phyloP scores from a whole-genome alignment of 2,888 invertebrate species.

The Harpalus rufipes region DNA sequence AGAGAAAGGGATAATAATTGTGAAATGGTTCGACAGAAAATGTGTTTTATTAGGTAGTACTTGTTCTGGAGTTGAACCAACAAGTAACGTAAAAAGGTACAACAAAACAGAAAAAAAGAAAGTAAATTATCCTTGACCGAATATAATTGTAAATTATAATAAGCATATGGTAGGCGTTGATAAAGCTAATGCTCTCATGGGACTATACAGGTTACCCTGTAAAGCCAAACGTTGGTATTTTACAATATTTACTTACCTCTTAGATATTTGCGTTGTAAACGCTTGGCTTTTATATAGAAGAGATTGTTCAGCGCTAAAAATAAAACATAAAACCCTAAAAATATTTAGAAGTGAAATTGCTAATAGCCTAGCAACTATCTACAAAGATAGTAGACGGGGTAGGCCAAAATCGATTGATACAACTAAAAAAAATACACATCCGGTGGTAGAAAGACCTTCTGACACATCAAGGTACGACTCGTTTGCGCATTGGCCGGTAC shows the following conservation, averaged over 20 bases:
- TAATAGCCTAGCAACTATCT: slow-evolving; percentile 40
- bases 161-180: slow-evolving; percentile 46
- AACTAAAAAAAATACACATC: slow-evolving; percentile 21
- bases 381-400: slow-evolving; percentile 30
- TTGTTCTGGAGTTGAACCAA: slow-evolving; percentile 60
- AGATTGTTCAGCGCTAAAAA: too few relatives aligned
- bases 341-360: slow-evolving; percentile 36
- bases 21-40: slow-evolving; percentile 70
- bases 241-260: slow-evolving; percentile 7
- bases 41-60: slow-evolving; percentile 69
- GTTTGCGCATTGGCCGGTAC: slow-evolving; percentile 38
- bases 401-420: slow-evolving; percentile 49
- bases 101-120: slow-evolving; percentile 57
- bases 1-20: slow-evolving; percentile 67
- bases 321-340: too few relatives aligned
- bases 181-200: slow-evolving; percentile 18
- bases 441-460: slow-evolving; percentile 34
- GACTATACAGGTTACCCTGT: slow-evolving; percentile 22
- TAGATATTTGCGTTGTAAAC: slow-evolving; percentile 17
- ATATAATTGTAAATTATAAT: slow-evolving; percentile 68
- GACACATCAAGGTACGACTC: slow-evolving; percentile 48
- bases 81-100: slow-evolving; percentile 57
- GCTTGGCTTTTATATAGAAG: slow-evolving; percentile 16
- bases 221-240: slow-evolving; percentile 27
- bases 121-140: slow-evolving; percentile 60